Percentiles rank a stretch among this genome's conserved stretches.
These are phyloP conservation scores for Chromis chromis DNA, from an alignment of 2,797 vertebrate species.

Conservation along the genomic window DNA sequence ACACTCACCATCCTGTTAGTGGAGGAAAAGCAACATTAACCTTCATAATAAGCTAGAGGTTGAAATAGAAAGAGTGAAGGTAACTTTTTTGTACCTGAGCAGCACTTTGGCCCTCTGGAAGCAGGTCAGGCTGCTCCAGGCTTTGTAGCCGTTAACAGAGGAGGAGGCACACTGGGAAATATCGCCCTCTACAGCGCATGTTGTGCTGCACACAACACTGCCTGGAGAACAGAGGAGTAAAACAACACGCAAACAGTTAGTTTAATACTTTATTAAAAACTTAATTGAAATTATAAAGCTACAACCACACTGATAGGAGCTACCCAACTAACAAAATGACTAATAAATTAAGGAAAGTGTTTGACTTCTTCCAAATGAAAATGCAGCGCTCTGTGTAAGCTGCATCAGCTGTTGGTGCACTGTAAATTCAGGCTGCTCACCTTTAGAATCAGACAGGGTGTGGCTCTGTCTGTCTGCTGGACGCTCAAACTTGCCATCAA, in stretches of 20 bases:
- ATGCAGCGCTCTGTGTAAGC: no score
- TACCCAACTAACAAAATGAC: background rate
- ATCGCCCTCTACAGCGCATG: constrained; percentile 76
- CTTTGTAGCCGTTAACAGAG: constrained; percentile 58
- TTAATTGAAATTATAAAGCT: no score
- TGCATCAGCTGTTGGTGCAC: no score
- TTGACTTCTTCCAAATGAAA: no score
- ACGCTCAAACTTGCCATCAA: constrained; percentile 75
- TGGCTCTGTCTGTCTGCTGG: constrained; percentile 60
- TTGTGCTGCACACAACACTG: constrained; percentile 64
- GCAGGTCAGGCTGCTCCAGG: constrained; percentile 78
- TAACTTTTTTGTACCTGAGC: constrained; percentile 67
- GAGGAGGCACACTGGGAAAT: constrained; percentile 69
- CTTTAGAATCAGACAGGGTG: constrained; percentile 70
- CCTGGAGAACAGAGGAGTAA: constrained; percentile 54
- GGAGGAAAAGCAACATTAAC: background rate
- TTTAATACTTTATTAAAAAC: background rate
- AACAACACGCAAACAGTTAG: background rate
- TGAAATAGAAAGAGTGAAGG: background rate
- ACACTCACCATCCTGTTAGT: constrained; percentile 66
- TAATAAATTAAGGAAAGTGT: no score
- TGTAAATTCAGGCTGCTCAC: constrained; percentile 36
- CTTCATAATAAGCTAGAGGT: background rate
- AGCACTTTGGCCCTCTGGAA: constrained; percentile 77
- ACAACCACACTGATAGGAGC: no score